These are phyloP conservation scores for Xestia c-nigrum DNA, from an alignment of 2,888 invertebrate genomes.

Conservation along the genomic window DNA sequence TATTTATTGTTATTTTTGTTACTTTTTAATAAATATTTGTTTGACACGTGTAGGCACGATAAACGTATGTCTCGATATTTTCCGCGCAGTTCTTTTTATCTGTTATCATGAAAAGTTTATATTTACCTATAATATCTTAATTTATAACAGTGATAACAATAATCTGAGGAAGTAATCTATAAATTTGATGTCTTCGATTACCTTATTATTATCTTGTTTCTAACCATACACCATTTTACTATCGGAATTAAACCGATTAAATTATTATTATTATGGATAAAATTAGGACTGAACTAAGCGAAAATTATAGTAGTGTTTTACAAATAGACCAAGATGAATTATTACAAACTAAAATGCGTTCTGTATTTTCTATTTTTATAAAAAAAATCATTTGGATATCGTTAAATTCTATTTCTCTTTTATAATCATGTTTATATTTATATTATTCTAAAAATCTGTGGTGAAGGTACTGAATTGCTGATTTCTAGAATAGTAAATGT, in stretches of 20 bases:
- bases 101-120: conserved; percentile 46
- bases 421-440: conserved; percentile 40
- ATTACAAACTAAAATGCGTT: conserved; percentile 45
- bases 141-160: conserved; percentile 54
- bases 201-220: conserved; percentile 43
- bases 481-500: conserved; percentile 50
- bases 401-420: conserved; percentile 57
- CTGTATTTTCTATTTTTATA: conserved; percentile 62
- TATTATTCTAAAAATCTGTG: conserved; percentile 49
- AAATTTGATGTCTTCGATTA: conserved; percentile 40
- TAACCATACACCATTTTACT: conserved; percentile 37
- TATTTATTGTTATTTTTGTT: conserved; percentile 62
- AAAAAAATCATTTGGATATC: conserved; percentile 47
- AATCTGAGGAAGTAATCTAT: conserved; percentile 48
- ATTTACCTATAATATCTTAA: conserved; percentile 42
- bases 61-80: conserved; percentile 42
- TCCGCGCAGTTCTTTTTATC: conserved; percentile 35
- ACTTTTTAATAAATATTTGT: conserved; percentile 41
- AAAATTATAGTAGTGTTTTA: conserved; percentile 52
- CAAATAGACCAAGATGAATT: conserved; percentile 47
- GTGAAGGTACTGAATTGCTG: conserved; percentile 33
- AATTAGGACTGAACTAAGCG: conserved; percentile 55
- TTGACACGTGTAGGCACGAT: conserved; percentile 43
- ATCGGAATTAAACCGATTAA: conserved; percentile 51
- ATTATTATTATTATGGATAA: conserved; percentile 36